Percentiles rank a stretch among this genome's conserved stretches.
These are phyloP conservation scores for Xestia xanthographa DNA, from an alignment of 2,888 invertebrate genomes.

Conservation along the genomic window DNA sequence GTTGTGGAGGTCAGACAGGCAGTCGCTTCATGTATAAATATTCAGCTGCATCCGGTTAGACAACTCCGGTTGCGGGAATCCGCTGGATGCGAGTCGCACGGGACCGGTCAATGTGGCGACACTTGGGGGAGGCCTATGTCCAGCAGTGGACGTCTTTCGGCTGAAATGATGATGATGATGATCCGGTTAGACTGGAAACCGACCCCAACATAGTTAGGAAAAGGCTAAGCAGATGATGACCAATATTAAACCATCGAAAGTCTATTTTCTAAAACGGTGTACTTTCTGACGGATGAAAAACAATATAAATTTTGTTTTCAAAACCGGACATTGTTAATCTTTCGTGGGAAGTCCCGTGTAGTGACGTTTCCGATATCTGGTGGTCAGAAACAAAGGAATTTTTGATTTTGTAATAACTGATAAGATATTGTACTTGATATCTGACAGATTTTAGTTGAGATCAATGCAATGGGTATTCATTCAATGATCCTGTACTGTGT, in stretches of 20 bases:
- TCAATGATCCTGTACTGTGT: neutral
- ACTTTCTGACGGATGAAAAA: too few species aligned
- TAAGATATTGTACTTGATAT: neutral
- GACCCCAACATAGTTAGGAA: neutral
- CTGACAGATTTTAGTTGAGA: neutral
- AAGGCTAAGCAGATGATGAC: neutral
- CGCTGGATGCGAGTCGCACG: too few species aligned
- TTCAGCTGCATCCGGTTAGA: neutral
- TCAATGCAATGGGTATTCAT: neutral
- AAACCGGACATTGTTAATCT: neutral
- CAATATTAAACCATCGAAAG: neutral
- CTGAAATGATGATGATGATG: too few species aligned
- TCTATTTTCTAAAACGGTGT: neutral
- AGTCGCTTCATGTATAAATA: neutral
- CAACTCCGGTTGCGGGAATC: too few species aligned
- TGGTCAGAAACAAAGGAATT: neutral
- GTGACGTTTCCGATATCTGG: neutral
- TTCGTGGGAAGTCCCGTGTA: neutral
- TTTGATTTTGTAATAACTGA: neutral
- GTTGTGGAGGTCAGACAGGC: neutral
- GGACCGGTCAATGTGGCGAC: too few species aligned
- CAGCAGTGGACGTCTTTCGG: too few species aligned
- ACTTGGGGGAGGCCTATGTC: too few species aligned
- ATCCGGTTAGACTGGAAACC: neutral
- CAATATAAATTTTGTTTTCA: neutral